These are phyloP conservation scores for Crocallis elinguaria DNA, from an alignment of 2,888 invertebrate species.

Conservation along the genomic window DNA sequence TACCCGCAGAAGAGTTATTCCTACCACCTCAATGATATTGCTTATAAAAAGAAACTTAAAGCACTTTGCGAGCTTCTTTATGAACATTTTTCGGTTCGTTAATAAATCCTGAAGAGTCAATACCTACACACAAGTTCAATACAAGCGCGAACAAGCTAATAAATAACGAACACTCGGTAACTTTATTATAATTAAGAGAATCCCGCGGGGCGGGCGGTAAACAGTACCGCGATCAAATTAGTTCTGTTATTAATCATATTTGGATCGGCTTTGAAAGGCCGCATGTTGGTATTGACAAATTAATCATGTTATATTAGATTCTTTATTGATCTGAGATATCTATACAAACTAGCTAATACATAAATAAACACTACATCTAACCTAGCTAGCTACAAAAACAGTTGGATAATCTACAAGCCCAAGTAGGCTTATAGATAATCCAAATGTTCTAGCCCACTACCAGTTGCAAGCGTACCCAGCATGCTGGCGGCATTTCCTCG, in stretches of 20 bases:
- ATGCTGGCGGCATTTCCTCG: too few species aligned
- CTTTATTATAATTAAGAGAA: slow-evolving; percentile 29
- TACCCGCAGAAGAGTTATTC: too few species aligned
- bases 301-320: slow-evolving; percentile 6
- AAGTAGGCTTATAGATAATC: too few species aligned
- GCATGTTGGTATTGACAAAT: slow-evolving; percentile 17
- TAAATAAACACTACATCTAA: too few species aligned
- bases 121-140: slow-evolving; percentile 1
- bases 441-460: too few species aligned
- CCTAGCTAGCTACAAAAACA: too few species aligned
- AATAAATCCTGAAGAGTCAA: neutral
- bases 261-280: slow-evolving; percentile 14
- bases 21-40: too few species aligned
- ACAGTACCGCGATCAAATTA: slow-evolving; percentile 29
- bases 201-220: slow-evolving; percentile 18
- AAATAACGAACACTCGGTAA: slow-evolving; percentile 14
- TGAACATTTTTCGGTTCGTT: neutral
- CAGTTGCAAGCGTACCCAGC: too few species aligned
- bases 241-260: slow-evolving; percentile 29
- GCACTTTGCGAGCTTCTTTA: too few species aligned
- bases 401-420: too few species aligned
- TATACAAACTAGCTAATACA: too few species aligned
- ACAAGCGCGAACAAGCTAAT: slow-evolving; percentile 13
- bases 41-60: too few species aligned
- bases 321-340: neutral